Evolutionary conservation across 2,113 vertebrate genomes (phyloP), one percentile per base, ranked within the genome.

Genomic region (Amblyopsis rosae): DNA sequence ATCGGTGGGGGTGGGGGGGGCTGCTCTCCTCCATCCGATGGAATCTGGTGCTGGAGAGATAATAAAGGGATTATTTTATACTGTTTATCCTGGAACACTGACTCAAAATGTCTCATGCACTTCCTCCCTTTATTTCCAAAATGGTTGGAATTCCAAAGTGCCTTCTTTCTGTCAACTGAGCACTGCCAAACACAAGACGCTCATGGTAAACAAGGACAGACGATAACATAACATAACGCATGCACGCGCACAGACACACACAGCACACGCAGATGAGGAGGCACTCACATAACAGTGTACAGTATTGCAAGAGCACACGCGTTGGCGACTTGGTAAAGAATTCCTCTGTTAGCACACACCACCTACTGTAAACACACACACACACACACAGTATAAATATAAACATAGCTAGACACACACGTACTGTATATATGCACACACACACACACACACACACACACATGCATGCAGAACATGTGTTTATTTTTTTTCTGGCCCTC

Each of bases 91-190:
- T 92, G 73, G 87, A 93, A 93, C 91, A 90, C 93, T 95, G 93
- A 94, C 96, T 96, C 92, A 94, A 94, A 96, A 93, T 77, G 96
- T 98, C 96, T 97, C 95, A 93, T 95, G 92, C 92, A 94, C 93
- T 97, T 97, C 95, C 96, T 96, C 94, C 90, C 86, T 91, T 26
- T 26, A 26, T 26, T 26, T 26, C 89, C 85, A 86, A 93, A 26
- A 94, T 94, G 91, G 91, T 91, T 85, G 72, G 33, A 82, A 94
- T 95, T 92, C 93, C 94, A 90, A 89, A 94, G 95, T 94, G 93
- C 93, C 92, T 95, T 95, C 93, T 94, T 93, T 94, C 93, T 96
- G 93, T 93, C 94, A 91, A 92, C 90, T 45, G 73, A 86, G 79
- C 67, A 61, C 67, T 73, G 70, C 53, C 26, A 77, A 65, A 86